Percentiles rank a stretch among this genome's conserved stretches.
Conservation (phyloP, 1,140 invertebrate genomes). For the Eumaeus atala region DNA sequence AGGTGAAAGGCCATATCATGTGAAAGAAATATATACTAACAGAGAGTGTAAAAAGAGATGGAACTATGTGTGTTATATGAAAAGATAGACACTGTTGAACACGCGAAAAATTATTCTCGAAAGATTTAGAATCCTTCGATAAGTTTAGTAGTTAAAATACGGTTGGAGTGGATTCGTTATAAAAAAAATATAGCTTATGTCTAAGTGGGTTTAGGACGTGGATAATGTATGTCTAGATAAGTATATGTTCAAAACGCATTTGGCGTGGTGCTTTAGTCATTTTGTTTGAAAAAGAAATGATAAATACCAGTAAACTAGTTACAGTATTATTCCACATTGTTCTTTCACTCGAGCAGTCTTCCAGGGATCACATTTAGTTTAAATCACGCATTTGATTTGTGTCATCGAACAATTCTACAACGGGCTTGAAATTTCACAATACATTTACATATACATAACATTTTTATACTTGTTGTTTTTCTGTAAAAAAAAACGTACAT, state of each 20-base stretch:
- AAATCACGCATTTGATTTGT: slow-evolving; percentile 27
- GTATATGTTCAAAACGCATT: slow-evolving; percentile 54
- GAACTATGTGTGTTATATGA: slow-evolving; percentile 50
- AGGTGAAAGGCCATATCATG: slow-evolving; percentile 66
- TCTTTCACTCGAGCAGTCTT: slow-evolving; percentile 60
- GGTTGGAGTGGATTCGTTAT: slow-evolving; percentile 18
- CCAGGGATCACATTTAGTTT: slow-evolving; percentile 48
- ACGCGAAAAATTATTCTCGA: slow-evolving; percentile 47
- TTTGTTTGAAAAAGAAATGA: slow-evolving; percentile 58
- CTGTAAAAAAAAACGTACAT: slow-evolving; percentile 20
- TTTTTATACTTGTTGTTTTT: slow-evolving; percentile 32
- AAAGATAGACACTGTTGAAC: slow-evolving; percentile 53
- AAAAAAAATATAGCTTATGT: slow-evolving; percentile 14
- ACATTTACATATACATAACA: slow-evolving; percentile 23
- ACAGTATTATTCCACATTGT: slow-evolving; percentile 62
- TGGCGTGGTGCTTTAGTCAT: slow-evolving; percentile 65
- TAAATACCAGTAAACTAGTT: slow-evolving; percentile 36
- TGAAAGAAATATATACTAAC: slow-evolving; percentile 56
- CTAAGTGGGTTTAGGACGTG: slow-evolving; percentile 27
- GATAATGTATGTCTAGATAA: slow-evolving; percentile 32
- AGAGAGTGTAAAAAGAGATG: slow-evolving; percentile 46
- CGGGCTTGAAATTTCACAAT: slow-evolving; percentile 10
- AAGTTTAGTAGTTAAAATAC: slow-evolving; percentile 66
- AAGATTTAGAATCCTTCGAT: slow-evolving; percentile 67
- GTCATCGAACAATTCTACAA: slow-evolving; percentile 13